Evolutionary conservation across 2,888 invertebrate species (phyloP), one percentile per base, ranked within the genome.

Genomic region (Tipula unca): DNA sequence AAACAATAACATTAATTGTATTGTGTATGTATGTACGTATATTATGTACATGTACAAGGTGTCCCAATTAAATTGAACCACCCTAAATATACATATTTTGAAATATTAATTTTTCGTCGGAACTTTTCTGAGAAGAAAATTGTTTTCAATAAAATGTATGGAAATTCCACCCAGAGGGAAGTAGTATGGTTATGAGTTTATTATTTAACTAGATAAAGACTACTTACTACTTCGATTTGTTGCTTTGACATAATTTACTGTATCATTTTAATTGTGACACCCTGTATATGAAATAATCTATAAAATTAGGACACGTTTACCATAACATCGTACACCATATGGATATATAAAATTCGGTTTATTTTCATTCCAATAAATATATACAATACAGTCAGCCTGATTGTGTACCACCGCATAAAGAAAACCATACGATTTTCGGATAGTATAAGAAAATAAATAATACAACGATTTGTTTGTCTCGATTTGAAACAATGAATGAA

Each of bases 1-100:
- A 69, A 69, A 69, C 69, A 69, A 69, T 69, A 69, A 69, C 25
- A 69, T 69, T 69, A 69, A 69, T 69, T 69, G 69, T 69, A 69
- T 69, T 25, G 69, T 69, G 69, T 69, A 25, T 25, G 69, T 25
- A 69, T 69, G 8, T 25, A 69, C 25, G 3, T 0, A 13, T 17
- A 48, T 6, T 39, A 39, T 39, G 13, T 32, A 39, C n/a, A n/a
- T n/a, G n/a, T n/a, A n/a, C n/a, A n/a, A n/a, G n/a, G n/a, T n/a
- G n/a, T n/a, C n/a, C n/a, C n/a, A n/a, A n/a, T n/a, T n/a, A n/a
- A n/a, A n/a, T n/a, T n/a, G n/a, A n/a, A n/a, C n/a, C n/a, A n/a
- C n/a, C n/a, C n/a, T n/a, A n/a, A n/a, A n/a, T n/a, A n/a, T n/a
- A n/a, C n/a, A n/a, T n/a, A n/a, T n/a, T n/a, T n/a, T n/a, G n/a